A percentile compares a stretch with the other conserved stretches of the same genome.
These are phyloP conservation scores for Pachypeltis micranthus DNA, from an alignment of 1,140 invertebrate species.

Conservation along the genomic window DNA sequence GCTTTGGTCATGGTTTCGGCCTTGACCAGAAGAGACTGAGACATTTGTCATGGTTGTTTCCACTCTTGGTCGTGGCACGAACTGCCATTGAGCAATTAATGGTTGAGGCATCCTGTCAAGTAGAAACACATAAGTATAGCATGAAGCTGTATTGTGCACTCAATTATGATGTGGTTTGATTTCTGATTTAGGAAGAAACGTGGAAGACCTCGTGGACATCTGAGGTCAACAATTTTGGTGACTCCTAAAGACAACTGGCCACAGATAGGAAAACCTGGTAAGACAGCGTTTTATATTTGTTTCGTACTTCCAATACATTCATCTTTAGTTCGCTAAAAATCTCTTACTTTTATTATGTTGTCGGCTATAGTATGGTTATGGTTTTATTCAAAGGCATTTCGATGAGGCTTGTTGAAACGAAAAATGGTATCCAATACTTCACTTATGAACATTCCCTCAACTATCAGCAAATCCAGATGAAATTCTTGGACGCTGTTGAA, in stretches of 20 bases:
- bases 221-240: constrained; percentile 54
- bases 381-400: constrained; percentile 44
- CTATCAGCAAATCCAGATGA: constrained; percentile 54
- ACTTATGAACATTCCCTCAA: constrained; percentile 63
- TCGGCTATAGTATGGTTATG: too few species aligned
- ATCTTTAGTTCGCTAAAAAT: constrained; percentile 17
- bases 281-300: background rate
- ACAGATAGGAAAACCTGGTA: constrained; percentile 48
- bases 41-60: too few species aligned
- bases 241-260: constrained; percentile 54
- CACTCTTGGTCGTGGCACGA: too few species aligned
- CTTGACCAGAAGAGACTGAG: too few species aligned
- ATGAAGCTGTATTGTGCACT: too few species aligned
- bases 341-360: too few species aligned
- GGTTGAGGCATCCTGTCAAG: too few species aligned
- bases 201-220: constrained; percentile 41
- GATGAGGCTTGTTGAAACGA: constrained; percentile 50
- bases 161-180: background rate
- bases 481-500: constrained; percentile 65
- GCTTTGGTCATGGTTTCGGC: too few species aligned
- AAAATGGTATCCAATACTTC: constrained; percentile 50
- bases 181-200: constrained; percentile 41
- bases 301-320: constrained; percentile 1
- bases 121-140: too few species aligned
- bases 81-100: too few species aligned